Evolutionary conservation across 1,140 invertebrate species (phyloP), one percentile per base, ranked within the genome.

Genomic region (Mesaphorura yosii): DNA sequence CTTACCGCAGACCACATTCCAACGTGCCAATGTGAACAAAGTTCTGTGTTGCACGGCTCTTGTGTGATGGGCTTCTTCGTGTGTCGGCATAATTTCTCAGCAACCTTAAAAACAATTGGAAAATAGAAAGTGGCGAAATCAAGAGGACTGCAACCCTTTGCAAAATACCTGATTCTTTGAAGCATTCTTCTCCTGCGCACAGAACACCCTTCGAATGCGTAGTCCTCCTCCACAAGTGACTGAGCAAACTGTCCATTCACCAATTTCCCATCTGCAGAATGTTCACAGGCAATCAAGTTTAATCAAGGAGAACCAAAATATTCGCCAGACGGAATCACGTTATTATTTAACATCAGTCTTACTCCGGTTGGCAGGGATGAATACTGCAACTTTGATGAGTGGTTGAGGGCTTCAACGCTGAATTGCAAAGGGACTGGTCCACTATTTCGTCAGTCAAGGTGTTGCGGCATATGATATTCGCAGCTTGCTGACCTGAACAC

Each of bases 1-100:
- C 80, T 83, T 76, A 91, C 88, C 68, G 83, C 79, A 53, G 86
- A 87, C 88, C 88, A 92, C 46, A 81, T 76, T 37, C 83, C 80
- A 29, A 81, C 78, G 57, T 85, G 75, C 88, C 88, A 93, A 62
- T 78, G 77, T 25, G 88, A 83, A 70, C 88, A 93, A 26, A 83
- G 79, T 52, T 84, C 76, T 29, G 78, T 75, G 67, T 87, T 88
- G 70, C 88, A 93, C 15, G 76, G 74, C 66, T 88, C 84, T 64
- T 85, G 76, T 51, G 76, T 76, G 46, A 78, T 73, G n/a, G 87
- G 87, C 57, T 83, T 83, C 52, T 78, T 76, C n/a, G 73, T 74
- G 28, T 59, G 61, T 39, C 74, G 76, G 69, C 86, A 89, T 57
- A 82, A 79, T 60, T 81, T 79, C 57, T 84, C 81, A 51, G 79